Conservation (phyloP, 2,797 vertebrate species). For the Mormyrops boulengeri region DNA sequence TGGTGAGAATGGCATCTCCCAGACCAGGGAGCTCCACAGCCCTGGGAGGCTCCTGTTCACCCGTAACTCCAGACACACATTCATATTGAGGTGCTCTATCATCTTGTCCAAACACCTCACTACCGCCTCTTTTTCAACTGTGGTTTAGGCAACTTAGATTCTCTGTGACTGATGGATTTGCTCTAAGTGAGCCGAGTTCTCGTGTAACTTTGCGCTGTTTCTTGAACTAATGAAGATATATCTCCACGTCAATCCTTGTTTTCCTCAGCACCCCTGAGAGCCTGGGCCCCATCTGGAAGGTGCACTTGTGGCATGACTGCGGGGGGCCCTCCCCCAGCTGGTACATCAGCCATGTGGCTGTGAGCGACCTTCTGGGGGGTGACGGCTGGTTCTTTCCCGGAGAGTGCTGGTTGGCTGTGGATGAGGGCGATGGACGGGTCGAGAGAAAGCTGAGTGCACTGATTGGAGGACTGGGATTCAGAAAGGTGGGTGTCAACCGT, state of each 20-base stretch:
- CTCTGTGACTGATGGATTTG: neutral
- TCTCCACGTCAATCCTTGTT: no score
- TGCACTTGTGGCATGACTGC: constrained; percentile 74
- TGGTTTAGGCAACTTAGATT: neutral
- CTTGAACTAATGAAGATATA: neutral
- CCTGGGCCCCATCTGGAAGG: constrained; percentile 61
- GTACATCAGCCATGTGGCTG: constrained; percentile 65
- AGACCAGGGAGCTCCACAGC: constrained; percentile 64
- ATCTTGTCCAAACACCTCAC: neutral
- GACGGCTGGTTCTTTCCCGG: constrained; percentile 61
- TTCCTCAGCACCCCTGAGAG: constrained; percentile 51
- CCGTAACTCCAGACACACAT: constrained; percentile 68
- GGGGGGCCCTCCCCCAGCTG: constrained; percentile 61
- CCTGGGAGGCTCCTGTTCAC: constrained; percentile 62
- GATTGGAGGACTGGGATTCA: constrained; percentile 47
- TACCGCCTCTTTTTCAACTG: neutral
- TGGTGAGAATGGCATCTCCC: constrained; percentile 63
- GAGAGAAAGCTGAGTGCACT: constrained; percentile 56
- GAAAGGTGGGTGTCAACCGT: constrained; percentile 49
- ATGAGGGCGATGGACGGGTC: constrained; percentile 58
- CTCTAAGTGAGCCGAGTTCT: neutral
- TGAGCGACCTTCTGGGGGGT: constrained; percentile 49
- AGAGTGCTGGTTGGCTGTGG: constrained; percentile 69
- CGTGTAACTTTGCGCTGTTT: neutral
- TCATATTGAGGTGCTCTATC: constrained; percentile 70